Percentiles rank a stretch among this genome's conserved stretches.
phyloP scores from a whole-genome alignment of 1,140 invertebrate species.

The Aphelenchoides fujianensis region DNA sequence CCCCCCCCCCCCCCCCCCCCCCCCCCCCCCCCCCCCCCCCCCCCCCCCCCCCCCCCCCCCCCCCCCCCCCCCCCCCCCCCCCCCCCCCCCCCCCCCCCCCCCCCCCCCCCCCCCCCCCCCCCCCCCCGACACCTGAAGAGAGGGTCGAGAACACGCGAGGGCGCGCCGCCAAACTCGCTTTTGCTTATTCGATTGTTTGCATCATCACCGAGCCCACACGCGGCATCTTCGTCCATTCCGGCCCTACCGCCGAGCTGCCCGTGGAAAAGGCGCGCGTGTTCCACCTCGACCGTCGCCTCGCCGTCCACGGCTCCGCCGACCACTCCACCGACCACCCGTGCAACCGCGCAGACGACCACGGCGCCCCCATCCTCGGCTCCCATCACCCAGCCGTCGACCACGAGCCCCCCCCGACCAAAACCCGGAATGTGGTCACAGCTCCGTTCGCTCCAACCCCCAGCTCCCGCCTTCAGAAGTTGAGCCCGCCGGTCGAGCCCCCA shows the following conservation, averaged over 20 bases:
- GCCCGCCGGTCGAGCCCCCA: not conserved
- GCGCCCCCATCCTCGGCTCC: not conserved
- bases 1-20: too few relatives aligned
- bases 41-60: too few relatives aligned
- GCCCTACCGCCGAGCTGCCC: not conserved
- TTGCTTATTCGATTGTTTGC: slow-evolving; percentile 7
- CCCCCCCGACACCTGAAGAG: too few relatives aligned
- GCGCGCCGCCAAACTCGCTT: not conserved
- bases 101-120: too few relatives aligned
- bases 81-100: too few relatives aligned
- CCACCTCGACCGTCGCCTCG: not conserved
- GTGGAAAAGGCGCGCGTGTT: not conserved
- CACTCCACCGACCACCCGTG: not conserved
- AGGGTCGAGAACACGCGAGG: too few relatives aligned
- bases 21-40: too few relatives aligned
- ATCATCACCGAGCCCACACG: slow-evolving; percentile 13
- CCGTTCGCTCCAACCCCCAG: slow-evolving; percentile 13
- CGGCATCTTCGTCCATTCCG: not conserved
- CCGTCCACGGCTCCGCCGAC: not conserved
- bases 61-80: too few relatives aligned
- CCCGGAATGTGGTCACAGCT: slow-evolving; percentile 14
- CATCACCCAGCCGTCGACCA: not conserved
- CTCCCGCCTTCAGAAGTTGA: not conserved
- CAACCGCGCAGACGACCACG: not conserved
- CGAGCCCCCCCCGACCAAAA: not conserved